Base-by-base conservation (phyloP, 2,888 invertebrate genomes). In the Vanessa cardui region DNA sequence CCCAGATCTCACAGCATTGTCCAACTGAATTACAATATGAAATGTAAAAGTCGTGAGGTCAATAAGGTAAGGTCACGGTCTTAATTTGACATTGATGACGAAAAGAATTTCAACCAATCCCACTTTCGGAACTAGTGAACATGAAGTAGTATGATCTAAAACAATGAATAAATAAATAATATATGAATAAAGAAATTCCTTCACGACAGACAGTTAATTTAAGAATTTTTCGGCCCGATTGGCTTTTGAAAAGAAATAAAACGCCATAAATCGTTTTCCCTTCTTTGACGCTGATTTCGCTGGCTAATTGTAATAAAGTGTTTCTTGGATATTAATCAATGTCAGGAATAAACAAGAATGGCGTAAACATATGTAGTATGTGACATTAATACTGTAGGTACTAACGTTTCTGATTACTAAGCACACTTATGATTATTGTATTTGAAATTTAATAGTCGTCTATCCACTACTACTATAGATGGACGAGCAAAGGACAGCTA, bases 171-270 rank as follows among this genome's bases (percentile, higher is more conserved):
- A 56, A n/a, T n/a, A n/a, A 6, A n/a, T 16, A 54, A 56, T 8
- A 56, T 33, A 7, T 33, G 7, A 6, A 31, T 56, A 56, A 56
- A 56, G 18, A 56, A 39, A 39, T 56, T 56, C 56, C 39, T 31
- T 56, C 39, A 56, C 56, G 56, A 39, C 33, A 39, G 56, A 56
- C 31, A 31, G 56, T 56, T 56, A 39, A 56, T 56, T 39, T 56
- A 56, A n/a, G 56, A 18, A 56, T 56, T 56, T 39, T 56, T 56
- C 56, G 33, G 39, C 56, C 39, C 33, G 39, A 18, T 56, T 56
- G 56, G 56, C 56, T 33, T 33, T 56, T 56, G 56, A 39, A 56
- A 39, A 56, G 56, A 56, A 56, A 56, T 56, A 56, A 39, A 56
- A 39, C 18, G 56, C 33, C 56, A 18, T 56, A 56, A 56, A 56